Base-by-base conservation (phyloP, 2,888 invertebrate genomes). In the Herminia tarsipennalis region DNA sequence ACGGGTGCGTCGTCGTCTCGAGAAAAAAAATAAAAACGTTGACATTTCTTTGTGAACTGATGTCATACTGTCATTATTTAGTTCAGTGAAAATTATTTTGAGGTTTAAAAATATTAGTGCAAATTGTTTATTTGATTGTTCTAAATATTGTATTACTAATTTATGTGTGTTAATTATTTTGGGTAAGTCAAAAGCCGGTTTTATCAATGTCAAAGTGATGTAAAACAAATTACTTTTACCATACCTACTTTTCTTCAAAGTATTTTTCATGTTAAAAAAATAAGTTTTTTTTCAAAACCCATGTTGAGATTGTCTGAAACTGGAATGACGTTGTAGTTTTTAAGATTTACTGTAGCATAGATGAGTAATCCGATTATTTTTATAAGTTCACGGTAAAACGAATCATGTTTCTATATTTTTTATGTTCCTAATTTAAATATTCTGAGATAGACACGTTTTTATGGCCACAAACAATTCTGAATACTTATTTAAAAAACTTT, bases 21-120 rank as follows among this genome's bases (percentile, higher is more conserved):
- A 51, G 62, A 77, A 82, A 83, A 44, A 83, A 76, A 73, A 65
- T 45, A 69, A 76, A 77, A 76, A 76, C 69, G 81, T 83, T 88
- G 89, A 88, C 87, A 71, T 85, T 81, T 81, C 73, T 74, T 80
- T 83, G 75, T 76, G 73, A 73, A 70, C 74, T 81, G 78, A 77
- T 83, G 76, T 81, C 76, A 76, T 78, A 72, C 76, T 83, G 76
- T 80, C 76, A 74, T 76, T 70, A 34, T 52, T 47, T 62, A 48
- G 28, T 54, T 65, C 54, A 72, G 73, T 74, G 73, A 53, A 73
- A 70, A 77, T 68, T 73, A 70, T 49, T 67, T 70, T 66, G 51
- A 69, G 66, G 70, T 76, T 68, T 64, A 65, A 66, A 36, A 42
- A 28, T 53, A 34, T 29, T 45, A 63, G 32, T 49, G 38, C 37